A percentile compares a stretch with the other conserved stretches of the same genome.
These are phyloP conservation scores for Lepidurus couesii DNA, from an alignment of 1,140 invertebrate genomes.

Conservation along the genomic window DNA sequence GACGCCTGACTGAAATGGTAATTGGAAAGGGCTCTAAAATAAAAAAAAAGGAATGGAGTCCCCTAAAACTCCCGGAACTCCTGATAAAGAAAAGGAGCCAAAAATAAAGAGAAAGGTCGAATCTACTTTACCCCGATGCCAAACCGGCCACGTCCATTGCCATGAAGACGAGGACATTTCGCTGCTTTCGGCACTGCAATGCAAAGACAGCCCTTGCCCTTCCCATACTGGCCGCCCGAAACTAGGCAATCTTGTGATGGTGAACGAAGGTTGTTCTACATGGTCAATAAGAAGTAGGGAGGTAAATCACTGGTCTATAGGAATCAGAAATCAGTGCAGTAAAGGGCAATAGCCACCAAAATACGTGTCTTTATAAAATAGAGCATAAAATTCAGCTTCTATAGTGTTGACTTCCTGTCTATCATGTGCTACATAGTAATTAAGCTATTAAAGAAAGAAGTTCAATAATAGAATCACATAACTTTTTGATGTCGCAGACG, in stretches of 20 bases:
- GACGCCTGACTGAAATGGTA: not conserved
- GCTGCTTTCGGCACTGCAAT: slow-evolving; percentile 8
- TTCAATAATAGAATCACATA: too few species aligned
- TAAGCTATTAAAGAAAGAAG: too few species aligned
- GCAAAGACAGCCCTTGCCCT: slow-evolving; percentile 4
- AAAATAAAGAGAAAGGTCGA: not conserved
- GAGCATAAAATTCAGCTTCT: too few species aligned
- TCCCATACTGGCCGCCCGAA: slow-evolving; percentile 2
- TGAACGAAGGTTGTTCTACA: not conserved
- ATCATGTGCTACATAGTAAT: too few species aligned
- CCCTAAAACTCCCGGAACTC: not conserved
- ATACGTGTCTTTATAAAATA: too few species aligned
- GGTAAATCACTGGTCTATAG: too few species aligned
- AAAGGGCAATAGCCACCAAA: too few species aligned
- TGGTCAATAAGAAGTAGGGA: too few species aligned
- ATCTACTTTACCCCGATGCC: not conserved
- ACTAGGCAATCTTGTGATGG: slow-evolving; percentile 11
- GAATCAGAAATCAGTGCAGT: too few species aligned
- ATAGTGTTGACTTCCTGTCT: too few species aligned
- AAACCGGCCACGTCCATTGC: slow-evolving; percentile 9
- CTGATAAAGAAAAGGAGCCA: not conserved
- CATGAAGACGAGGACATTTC: slow-evolving; percentile 9
- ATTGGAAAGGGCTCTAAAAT: not conserved
- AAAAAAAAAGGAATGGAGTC: not conserved
- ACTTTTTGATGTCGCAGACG: too few species aligned